Conservation (phyloP, 53 echinoderm and acorn worm genomes). For the Temnopleurus reevesii region DNA sequence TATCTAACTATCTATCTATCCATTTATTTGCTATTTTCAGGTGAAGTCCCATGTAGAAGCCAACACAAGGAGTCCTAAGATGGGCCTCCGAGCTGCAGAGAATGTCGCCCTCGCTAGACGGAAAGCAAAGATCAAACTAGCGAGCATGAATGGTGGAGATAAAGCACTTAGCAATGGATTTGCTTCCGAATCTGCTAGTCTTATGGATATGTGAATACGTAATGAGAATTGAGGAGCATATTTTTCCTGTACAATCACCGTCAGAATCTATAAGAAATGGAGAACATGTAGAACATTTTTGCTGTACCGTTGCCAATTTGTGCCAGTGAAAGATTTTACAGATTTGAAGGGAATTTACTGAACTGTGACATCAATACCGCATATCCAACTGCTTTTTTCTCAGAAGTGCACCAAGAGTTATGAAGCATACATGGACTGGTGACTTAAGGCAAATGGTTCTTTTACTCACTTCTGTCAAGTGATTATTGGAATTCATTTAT, state of each 20-base stretch:
- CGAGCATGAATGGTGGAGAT: not conserved
- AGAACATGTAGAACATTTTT: not conserved
- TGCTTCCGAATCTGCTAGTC: not conserved
- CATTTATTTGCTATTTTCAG: too few species aligned
- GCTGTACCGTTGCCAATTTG: not conserved
- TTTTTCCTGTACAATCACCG: not conserved
- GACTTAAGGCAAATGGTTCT: too few species aligned
- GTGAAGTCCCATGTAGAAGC: slow-evolving; percentile 21
- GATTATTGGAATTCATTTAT: too few species aligned
- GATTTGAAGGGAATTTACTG: not conserved
- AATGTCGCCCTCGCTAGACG: slow-evolving; percentile 48
- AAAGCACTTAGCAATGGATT: not conserved
- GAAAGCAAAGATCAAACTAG: slow-evolving; percentile 29
- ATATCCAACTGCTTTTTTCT: not conserved
- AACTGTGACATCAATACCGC: not conserved
- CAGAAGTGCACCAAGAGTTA: not conserved
- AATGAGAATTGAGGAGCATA: not conserved
- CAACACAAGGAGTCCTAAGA: slow-evolving; percentile 29
- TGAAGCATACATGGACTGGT: not conserved
- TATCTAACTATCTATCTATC: too few species aligned
- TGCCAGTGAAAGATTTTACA: not conserved
- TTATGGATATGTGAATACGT: not conserved
- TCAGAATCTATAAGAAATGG: not conserved
- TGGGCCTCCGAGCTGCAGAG: slow-evolving; percentile 17
- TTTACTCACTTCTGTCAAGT: too few species aligned